Evolutionary conservation across 2,888 invertebrate species (phyloP).

Genomic region (Oegoconia quadripuncta): DNA sequence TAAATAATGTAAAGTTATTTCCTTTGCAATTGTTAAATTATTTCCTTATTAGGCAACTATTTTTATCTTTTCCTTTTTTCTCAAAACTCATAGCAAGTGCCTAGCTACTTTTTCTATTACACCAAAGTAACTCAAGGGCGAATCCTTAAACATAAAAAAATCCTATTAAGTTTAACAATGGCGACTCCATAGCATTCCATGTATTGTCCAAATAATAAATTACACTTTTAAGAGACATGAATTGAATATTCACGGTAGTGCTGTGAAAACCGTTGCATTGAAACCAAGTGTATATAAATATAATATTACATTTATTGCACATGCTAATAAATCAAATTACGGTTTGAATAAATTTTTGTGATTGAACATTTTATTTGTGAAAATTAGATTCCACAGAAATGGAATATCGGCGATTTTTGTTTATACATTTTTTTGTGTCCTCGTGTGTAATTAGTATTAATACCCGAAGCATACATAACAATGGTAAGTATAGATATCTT

Average conservation of each 20-base stretch:
- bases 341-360: too few relatives aligned
- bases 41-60: not conserved
- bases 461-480: not conserved
- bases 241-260: slow-evolving; percentile 8
- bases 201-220: slow-evolving; percentile 11
- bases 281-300: not conserved
- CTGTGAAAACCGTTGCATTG: slow-evolving; percentile 4
- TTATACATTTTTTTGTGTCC: slow-evolving; percentile 2
- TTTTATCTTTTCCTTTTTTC: not conserved
- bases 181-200: slow-evolving; percentile 11
- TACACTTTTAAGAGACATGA: slow-evolving; percentile 17
- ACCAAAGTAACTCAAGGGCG: slow-evolving; percentile 2
- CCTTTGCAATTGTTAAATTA: too few relatives aligned
- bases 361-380: too few relatives aligned
- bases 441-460: not conserved
- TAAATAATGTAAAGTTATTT: too few relatives aligned
- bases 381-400: not conserved
- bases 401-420: not conserved
- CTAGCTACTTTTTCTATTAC: not conserved
- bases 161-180: slow-evolving; percentile 2
- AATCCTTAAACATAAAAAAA: not conserved
- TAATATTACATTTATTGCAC: too few relatives aligned
- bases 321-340: too few relatives aligned
- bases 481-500: not conserved
- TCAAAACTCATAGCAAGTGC: not conserved